Evolutionary conservation across 2,797 vertebrate species (phyloP).

Genomic region (Gymnothorax javanicus): DNA sequence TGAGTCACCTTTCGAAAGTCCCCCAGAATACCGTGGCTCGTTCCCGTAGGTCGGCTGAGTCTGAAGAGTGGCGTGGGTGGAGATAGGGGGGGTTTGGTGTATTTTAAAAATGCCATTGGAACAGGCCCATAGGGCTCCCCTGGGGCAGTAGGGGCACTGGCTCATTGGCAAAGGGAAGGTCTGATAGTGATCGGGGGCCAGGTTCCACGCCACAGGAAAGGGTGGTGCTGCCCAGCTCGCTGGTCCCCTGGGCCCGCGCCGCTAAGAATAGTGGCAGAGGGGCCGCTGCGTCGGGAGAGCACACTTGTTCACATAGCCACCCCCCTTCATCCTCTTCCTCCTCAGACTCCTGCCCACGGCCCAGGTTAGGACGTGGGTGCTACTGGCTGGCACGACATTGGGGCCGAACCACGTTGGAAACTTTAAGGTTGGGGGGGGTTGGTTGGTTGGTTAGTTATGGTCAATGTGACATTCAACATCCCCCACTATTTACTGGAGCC

Average conservation of each 20-base stretch:
- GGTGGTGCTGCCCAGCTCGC: conserved; percentile 63
- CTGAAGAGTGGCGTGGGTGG: background rate
- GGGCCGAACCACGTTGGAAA: background rate
- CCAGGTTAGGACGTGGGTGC: background rate
- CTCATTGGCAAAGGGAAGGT: background rate
- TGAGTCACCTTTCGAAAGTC: background rate
- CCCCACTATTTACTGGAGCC: background rate
- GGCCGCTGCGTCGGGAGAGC: background rate
- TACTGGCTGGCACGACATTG: background rate
- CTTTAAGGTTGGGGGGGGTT: background rate
- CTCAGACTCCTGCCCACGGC: background rate
- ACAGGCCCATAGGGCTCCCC: background rate
- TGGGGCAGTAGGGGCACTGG: background rate
- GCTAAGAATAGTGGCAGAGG: conserved; percentile 74
- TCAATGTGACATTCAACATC: background rate
- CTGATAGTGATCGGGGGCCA: conserved; percentile 35
- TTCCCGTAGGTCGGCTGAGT: background rate
- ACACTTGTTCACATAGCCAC: background rate
- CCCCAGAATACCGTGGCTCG: background rate
- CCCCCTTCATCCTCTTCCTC: background rate
- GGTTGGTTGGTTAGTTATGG: background rate
- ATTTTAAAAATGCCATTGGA: conserved; percentile 18
- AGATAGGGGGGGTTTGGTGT: background rate
- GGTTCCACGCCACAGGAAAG: conserved; percentile 72
- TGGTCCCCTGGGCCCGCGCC: conserved; percentile 1